phyloP scores from a whole-genome alignment of 2,797 vertebrate species.

The Takifugu ocellatus region DNA sequence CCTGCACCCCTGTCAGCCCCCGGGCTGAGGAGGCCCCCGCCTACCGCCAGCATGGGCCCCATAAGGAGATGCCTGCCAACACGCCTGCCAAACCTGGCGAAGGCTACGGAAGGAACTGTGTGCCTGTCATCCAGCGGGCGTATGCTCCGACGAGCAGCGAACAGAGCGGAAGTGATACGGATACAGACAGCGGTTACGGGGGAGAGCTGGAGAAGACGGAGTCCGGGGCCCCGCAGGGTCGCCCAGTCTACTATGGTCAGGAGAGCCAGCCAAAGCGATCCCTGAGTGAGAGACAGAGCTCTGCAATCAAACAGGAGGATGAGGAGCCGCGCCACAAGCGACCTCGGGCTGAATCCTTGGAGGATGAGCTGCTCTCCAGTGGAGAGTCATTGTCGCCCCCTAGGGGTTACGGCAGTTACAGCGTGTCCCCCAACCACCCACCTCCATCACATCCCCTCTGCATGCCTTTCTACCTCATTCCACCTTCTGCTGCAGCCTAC shows the following conservation, averaged over 20 bases:
- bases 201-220: constrained; percentile 91
- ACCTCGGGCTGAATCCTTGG: constrained; percentile 80
- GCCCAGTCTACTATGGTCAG: constrained; percentile 72
- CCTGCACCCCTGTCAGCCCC: constrained; percentile 64
- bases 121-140: constrained; percentile 94
- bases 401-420: constrained; percentile 75
- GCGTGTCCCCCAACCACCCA: constrained; percentile 84
- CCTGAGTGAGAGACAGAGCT: constrained; percentile 71
- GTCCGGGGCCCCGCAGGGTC: constrained; percentile 49
- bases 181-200: constrained; percentile 97
- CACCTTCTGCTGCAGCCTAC: constrained; percentile 88
- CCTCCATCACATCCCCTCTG: constrained; percentile 80
- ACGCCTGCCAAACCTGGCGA: constrained; percentile 73
- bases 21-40: constrained; percentile 56
- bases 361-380: constrained; percentile 82
- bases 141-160: constrained; percentile 85
- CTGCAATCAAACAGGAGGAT: constrained; percentile 87
- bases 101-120: constrained; percentile 92
- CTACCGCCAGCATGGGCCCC: constrained; percentile 55
- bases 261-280: constrained; percentile 75
- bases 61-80: constrained; percentile 77
- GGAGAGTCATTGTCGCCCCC: constrained; percentile 70
- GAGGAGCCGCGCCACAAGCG: constrained; percentile 85
- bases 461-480: constrained; percentile 98
- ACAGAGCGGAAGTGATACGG: constrained; percentile 96